Evolutionary conservation across 1,140 invertebrate species (phyloP), one percentile per base, ranked within the genome.

Genomic region (Prorops nasuta): DNA sequence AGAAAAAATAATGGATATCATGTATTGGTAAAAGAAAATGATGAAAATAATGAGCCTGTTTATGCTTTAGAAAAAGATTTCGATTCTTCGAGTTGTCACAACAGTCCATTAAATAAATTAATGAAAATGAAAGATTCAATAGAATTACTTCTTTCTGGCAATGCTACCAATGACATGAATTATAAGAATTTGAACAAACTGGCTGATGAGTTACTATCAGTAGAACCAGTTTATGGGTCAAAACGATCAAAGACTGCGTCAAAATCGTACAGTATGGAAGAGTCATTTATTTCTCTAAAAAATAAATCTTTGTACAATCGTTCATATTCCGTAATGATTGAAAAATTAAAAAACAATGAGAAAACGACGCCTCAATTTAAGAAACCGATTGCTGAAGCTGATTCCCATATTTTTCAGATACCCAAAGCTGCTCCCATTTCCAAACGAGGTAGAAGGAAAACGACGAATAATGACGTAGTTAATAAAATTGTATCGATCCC

Each of bases 151-250:
- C n/a, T n/a, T n/a, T n/a, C n/a, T n/a, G n/a, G n/a, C n/a, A 10
- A 35, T 28, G 4, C 24, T 28, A 28, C 4, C 24, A 6, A 4
- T 10, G 24, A 28, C 10, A 28, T 46, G 7, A 37, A 22, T 35
- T 46, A 22, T 19, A 21, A 53, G 15, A 24, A 48, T 17, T 15
- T 53, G 12, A 51, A 44, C 21, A 36, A 22, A 21, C 48, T 56
- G 19, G 49, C 49, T 4, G 49, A 56, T 34, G 14, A 18, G 12
- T 45, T 38, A 3, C 17, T 55, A n/a, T 37, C 40, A 6, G 18
- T 36, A 14, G 18, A 14, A 24, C 4, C 21, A 12, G 43, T 44
- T 44, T 18, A 19, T 17, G 28, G 9, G 9, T 10, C 12, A n/a
- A 51, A 22, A 4, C 32, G 24, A 28, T n/a, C n/a, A n/a, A n/a